Base-by-base conservation (phyloP, 2,888 invertebrate species). In the Andrena camellia region DNA sequence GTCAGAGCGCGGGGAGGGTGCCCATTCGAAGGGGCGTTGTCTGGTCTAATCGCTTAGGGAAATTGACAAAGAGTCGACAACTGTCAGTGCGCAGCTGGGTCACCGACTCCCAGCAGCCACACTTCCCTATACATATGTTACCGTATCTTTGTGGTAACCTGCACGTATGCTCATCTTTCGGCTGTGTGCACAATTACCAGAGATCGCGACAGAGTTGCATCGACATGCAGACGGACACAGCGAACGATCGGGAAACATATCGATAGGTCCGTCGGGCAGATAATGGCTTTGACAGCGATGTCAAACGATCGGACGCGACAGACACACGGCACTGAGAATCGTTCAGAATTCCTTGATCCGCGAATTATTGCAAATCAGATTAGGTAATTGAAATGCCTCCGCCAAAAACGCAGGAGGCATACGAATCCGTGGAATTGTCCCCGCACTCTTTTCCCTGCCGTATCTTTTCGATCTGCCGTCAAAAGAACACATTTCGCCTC, bases 1-100 rank as follows among this genome's bases (percentile, higher is more conserved):
- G 71, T 67, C 68, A 81, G 70, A 57, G 42, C 63, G 50, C 23
- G 84, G 83, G 57, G 67, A 75, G 69, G 85, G 72, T 78, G 74
- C 70, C 42, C 26, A 63, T 82, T 73, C 74, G 70, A 82, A 80
- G 84, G 88, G 88, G 86, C 83, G 88, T 84, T 86, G 87, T 91
- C 90, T 87, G 70, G 74, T 90, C 88, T 91, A 91, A 91, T 92
- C 91, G 90, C 86, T 87, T 87, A 90, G 90, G 90, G 88, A 92
- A 91, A 91, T 91, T 91, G 91, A 92, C 91, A 92, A 91, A 92
- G 92, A 90, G 90, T 90, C 92, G 90, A 90, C 92, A 90, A 91
- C 91, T 91, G 92, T 91, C 90, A 86, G 86, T 83, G 86, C 81
- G 88, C 92, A 92, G 92, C 92, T 92, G 92, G 91, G 89, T 89